Base-by-base conservation (phyloP, 2,888 invertebrate genomes). In the Cerastoderma edule region DNA sequence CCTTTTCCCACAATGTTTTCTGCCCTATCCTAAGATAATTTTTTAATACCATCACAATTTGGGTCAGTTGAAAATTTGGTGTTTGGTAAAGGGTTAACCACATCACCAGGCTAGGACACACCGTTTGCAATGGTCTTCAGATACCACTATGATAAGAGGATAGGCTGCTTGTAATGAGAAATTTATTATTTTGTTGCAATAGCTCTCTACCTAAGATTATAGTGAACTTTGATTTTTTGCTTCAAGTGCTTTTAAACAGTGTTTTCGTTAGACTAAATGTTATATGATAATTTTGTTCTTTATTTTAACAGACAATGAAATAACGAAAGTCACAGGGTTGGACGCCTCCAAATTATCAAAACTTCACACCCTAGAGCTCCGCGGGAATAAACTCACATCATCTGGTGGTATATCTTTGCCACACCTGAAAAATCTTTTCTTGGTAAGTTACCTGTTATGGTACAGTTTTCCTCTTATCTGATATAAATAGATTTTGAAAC, bases 351-450 rank as follows among this genome's bases (percentile, higher is more conserved):
- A 88, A 57, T 78, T 93, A 48, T 81, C 87, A 10, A 73, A 90
- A 44, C 84, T 93, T 53, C 92, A 92, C 74, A 92, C 92, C 10
- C 83, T 93, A 35, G 93, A 93, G 75, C 73, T 92, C 28, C 66
- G 92, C 69, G 89, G 91, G 22, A 93, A 93, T 83, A 91, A 89
- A 80, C 86, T 93, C 19, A 88, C 87, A 35, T 87, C 89, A 2
- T 90, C 92, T 46, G 90, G 87, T 65, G 92, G 92, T 33, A 85
- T 93, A 53, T 79, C 84, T 71, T 80, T 92, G 24, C 92, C 92
- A 28, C 91, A 90, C 75, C 82, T 93, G 28, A 92, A 91, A 84
- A 92, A 92, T 81, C 86, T 93, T 19, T 93, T 92, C 80, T 67
- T 93, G 82, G 93, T 92, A 84, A 83, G 48, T 65, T n/a, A n/a